Conservation (phyloP, 1,140 invertebrate species). For the Diachasmimorpha longicaudata region DNA sequence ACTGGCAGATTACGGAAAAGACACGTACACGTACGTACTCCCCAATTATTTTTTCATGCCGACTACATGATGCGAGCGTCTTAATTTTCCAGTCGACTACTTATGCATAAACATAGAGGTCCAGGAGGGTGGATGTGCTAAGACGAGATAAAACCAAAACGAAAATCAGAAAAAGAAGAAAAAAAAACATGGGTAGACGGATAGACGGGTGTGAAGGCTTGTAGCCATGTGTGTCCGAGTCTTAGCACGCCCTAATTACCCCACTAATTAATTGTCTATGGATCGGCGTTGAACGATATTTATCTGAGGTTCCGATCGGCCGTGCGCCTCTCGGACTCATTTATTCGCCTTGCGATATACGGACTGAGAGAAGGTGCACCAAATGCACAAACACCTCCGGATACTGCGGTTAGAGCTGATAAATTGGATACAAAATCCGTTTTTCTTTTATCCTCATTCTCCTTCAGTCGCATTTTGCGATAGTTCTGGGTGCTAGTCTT, state of each 20-base stretch:
- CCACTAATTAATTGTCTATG: slow-evolving; percentile 43
- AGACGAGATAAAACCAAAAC: neutral
- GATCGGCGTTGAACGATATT: slow-evolving; percentile 27
- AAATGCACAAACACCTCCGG: slow-evolving; percentile 4
- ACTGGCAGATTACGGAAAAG: too few species aligned
- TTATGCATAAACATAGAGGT: slow-evolving; percentile 21
- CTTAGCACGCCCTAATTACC: slow-evolving; percentile 42
- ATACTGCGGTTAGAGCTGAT: neutral
- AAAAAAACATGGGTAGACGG: neutral
- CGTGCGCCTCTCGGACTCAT: slow-evolving; percentile 20
- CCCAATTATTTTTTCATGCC: too few species aligned
- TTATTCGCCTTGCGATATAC: slow-evolving; percentile 21
- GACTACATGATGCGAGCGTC: neutral
- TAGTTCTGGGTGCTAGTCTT: neutral
- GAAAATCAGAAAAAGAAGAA: neutral
- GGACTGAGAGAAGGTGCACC: slow-evolving; percentile 8
- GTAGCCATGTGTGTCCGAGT: slow-evolving; percentile 27
- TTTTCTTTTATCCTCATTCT: neutral
- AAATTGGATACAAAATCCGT: slow-evolving; percentile 1
- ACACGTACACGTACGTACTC: too few species aligned
- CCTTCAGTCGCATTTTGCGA: neutral
- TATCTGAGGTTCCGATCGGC: slow-evolving; percentile 23
- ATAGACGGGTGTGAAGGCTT: slow-evolving; percentile 21
- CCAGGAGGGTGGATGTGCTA: neutral
- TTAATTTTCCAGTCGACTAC: slow-evolving; percentile 6